A percentile compares a stretch with the other conserved stretches of the same genome.
Evolutionary conservation across 2,797 vertebrate species (phyloP).

Genomic region (Myoxocephalus aenaeus): DNA sequence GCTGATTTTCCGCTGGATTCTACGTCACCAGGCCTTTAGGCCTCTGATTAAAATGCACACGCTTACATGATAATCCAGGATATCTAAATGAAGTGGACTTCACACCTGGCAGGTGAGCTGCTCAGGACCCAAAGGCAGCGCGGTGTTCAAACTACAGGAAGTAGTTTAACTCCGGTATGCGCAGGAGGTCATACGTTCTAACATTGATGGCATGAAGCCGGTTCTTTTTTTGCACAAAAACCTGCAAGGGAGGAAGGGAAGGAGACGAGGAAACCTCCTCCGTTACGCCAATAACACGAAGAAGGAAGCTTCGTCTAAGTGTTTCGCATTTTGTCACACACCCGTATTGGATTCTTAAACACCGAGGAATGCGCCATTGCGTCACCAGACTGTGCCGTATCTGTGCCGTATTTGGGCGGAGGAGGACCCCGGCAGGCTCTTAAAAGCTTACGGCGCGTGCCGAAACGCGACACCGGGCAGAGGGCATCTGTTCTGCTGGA

Average conservation of each 20-base stretch:
- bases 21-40: too few species aligned
- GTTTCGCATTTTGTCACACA: too few species aligned
- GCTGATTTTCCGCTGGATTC: neutral
- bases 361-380: too few species aligned
- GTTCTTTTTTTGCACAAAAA: neutral
- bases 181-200: neutral
- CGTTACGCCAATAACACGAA: neutral
- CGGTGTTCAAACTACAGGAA: neutral
- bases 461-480: slow-evolving; percentile 65
- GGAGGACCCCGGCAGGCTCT: slow-evolving; percentile 52
- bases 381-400: too few species aligned
- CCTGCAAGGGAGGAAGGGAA: neutral
- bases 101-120: too few species aligned
- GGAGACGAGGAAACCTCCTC: neutral
- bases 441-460: slow-evolving; percentile 66
- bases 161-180: neutral
- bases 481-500: slow-evolving; percentile 68
- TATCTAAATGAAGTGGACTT: too few species aligned
- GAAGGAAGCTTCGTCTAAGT: neutral
- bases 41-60: neutral
- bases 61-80: neutral
- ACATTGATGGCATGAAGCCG: neutral
- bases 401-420: too few species aligned
- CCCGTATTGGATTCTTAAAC: neutral
- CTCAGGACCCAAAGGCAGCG: too few species aligned